Conservation (phyloP, 2,797 vertebrate genomes). For the Leptodactylus fallax region DNA sequence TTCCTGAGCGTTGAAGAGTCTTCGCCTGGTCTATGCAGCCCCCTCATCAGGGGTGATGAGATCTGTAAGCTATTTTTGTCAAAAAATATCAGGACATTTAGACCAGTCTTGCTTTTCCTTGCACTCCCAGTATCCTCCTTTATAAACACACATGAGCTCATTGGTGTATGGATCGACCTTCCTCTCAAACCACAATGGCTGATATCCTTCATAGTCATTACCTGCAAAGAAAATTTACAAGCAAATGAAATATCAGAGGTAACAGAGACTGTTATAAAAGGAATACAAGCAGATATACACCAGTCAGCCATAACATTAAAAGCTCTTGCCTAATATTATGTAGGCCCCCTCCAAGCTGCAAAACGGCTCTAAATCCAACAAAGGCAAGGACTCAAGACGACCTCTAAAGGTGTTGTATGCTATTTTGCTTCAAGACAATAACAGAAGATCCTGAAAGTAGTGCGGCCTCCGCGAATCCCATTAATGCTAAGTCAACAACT, state of each 20-base stretch:
- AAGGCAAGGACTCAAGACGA: no score
- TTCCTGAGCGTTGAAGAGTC: not conserved
- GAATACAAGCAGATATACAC: no score
- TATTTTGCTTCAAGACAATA: no score
- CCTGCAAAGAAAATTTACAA: conserved; percentile 74
- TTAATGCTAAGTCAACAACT: no score
- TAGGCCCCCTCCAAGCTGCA: no score
- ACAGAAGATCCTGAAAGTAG: no score
- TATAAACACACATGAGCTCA: conserved; percentile 90
- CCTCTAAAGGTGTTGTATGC: no score
- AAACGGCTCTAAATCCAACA: no score
- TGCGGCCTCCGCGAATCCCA: no score
- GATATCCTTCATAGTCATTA: conserved; percentile 85
- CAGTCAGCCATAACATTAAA: no score
- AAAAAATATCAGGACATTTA: conserved; percentile 92
- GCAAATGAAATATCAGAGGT: not conserved
- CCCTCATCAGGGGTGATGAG: not conserved
- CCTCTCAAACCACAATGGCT: conserved; percentile 93
- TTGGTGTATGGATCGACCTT: conserved; percentile 86
- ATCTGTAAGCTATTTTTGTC: conserved; percentile 67
- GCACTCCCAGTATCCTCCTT: conserved; percentile 96
- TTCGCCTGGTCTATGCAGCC: conserved; percentile 32
- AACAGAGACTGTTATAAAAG: not conserved
- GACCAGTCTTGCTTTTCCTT: conserved; percentile 94
- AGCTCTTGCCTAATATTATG: no score